These are phyloP conservation scores for Sciurus vulgaris DNA, from an alignment of 2,797 vertebrate species.

Conservation along the genomic window DNA sequence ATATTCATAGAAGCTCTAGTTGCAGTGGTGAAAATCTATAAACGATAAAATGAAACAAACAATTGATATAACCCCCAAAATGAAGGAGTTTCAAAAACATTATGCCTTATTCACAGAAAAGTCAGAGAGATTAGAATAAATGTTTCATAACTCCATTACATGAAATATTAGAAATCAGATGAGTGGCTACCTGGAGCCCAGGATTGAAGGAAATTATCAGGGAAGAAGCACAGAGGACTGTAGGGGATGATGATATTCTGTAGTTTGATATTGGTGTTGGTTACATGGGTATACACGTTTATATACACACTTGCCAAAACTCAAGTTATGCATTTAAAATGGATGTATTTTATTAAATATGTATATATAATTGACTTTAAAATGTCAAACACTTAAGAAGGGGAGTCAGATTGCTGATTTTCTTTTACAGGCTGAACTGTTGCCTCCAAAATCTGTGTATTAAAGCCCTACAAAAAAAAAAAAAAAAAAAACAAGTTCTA, in stretches of 20 bases:
- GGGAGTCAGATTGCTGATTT: background rate
- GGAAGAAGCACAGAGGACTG: background rate
- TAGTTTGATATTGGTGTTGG: background rate
- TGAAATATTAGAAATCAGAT: background rate
- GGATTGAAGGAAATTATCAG: background rate
- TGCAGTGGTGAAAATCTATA: background rate
- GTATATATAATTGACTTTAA: background rate
- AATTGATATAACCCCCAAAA: background rate
- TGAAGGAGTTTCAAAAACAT: background rate
- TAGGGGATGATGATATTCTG: background rate
- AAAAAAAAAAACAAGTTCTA: background rate
- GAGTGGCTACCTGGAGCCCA: background rate
- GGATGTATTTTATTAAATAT: background rate
- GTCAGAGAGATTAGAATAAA: background rate
- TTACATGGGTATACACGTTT: background rate
- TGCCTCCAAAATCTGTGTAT: background rate
- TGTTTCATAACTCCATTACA: background rate
- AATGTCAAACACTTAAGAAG: background rate
- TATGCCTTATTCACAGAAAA: background rate
- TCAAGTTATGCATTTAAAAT: background rate
- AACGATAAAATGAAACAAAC: background rate
- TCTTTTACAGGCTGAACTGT: background rate
- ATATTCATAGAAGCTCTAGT: background rate
- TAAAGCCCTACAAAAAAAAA: background rate
- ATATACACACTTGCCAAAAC: background rate